Percentiles rank a stretch among this genome's conserved stretches.
phyloP scores from a whole-genome alignment of 2,113 vertebrate genomes.

The Benitochromis conjunctus region DNA sequence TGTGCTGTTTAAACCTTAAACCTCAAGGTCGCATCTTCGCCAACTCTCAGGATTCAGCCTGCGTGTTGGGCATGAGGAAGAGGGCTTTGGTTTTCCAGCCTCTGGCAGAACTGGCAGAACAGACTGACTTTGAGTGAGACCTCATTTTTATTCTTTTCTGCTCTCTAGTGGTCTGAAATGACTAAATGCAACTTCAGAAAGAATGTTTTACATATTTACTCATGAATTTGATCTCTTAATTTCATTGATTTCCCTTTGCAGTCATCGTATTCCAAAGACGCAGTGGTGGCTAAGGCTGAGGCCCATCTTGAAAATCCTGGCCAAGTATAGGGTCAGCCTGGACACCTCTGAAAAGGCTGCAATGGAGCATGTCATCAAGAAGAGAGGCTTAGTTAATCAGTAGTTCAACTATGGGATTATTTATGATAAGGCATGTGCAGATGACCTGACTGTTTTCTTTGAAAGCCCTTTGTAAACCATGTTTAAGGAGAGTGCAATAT shows the following conservation, averaged over 20 bases:
- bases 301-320: constrained; percentile 88
- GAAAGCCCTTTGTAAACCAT: constrained; percentile 12
- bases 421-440: not conserved
- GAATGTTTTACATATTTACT: not conserved
- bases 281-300: constrained; percentile 90
- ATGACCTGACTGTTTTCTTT: not conserved
- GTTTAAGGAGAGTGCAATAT: constrained; percentile 9
- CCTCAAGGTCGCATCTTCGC: constrained; percentile 86
- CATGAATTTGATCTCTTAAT: not conserved
- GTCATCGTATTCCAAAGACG: constrained; percentile 84
- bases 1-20: constrained; percentile 3
- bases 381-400: constrained; percentile 45
- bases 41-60: constrained; percentile 82
- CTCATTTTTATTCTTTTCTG: not conserved
- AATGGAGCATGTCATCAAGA: constrained; percentile 82
- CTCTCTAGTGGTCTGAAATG: not conserved
- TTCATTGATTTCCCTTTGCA: constrained; percentile 40
- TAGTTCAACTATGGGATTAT: not conserved
- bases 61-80: constrained; percentile 86
- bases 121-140: constrained; percentile 86
- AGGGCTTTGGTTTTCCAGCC: constrained; percentile 83
- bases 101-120: constrained; percentile 76
- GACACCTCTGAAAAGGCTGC: constrained; percentile 80
- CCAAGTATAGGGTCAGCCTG: constrained; percentile 83
- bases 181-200: not conserved